Evolutionary conservation across 2,113 vertebrate species (phyloP).

Genomic region (Pandion haliaetus): DNA sequence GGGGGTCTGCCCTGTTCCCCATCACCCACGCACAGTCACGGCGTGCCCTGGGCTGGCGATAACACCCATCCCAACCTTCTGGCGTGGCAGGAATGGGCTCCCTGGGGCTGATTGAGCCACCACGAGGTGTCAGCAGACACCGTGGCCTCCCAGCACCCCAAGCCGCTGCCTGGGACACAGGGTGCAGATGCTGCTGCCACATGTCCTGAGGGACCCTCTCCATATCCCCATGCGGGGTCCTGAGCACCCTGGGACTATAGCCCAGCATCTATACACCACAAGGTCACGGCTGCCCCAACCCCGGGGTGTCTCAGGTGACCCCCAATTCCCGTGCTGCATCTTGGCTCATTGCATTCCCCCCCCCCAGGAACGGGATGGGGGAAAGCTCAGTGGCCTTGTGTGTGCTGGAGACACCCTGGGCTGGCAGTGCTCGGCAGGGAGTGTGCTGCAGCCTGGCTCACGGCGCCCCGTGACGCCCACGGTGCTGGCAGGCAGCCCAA

Average conservation of each 20-base stretch:
- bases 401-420: too few species aligned
- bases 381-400: rapidly evolving
- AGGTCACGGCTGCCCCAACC: too few species aligned
- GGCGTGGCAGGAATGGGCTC: not conserved
- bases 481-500: not conserved
- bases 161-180: not conserved
- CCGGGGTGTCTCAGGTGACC: rapidly evolving
- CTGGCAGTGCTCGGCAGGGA: rapidly evolving
- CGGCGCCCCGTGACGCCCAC: not conserved
- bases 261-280: rapidly evolving
- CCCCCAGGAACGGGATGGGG: rapidly evolving
- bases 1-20: not conserved
- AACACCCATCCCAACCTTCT: rapidly evolving
- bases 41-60: rapidly evolving
- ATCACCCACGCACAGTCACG: not conserved
- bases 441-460: not conserved
- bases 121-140: conserved; percentile 11
- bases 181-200: rapidly evolving
- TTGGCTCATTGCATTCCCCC: rapidly evolving
- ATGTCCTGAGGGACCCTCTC: rapidly evolving
- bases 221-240: rapidly evolving
- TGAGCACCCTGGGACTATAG: rapidly evolving
- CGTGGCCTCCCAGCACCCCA: not conserved
- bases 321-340: not conserved
- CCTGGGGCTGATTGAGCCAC: not conserved